These are phyloP conservation scores for Lasioglossum marginatum DNA, from an alignment of 2,888 invertebrate genomes.

Conservation along the genomic window DNA sequence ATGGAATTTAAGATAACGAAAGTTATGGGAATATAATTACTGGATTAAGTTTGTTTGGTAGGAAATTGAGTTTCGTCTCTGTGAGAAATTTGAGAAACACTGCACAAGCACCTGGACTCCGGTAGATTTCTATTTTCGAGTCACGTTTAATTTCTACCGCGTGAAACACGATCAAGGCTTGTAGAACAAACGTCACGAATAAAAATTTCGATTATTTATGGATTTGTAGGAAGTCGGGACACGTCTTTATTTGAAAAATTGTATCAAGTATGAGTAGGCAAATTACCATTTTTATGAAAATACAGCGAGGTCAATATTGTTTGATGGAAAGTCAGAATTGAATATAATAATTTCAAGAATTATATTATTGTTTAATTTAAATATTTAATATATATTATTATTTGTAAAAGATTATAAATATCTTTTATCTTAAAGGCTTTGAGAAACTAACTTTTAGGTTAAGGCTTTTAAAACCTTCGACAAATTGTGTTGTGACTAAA, in stretches of 20 bases:
- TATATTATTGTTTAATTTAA: too few species aligned
- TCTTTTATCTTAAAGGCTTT: too few species aligned
- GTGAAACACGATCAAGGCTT: constrained; percentile 5
- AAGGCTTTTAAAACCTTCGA: too few species aligned
- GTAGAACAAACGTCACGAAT: not conserved
- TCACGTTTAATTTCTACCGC: constrained; percentile 10
- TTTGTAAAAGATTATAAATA: too few species aligned
- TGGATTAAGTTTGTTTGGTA: not conserved
- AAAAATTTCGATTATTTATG: not conserved
- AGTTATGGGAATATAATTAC: not conserved
- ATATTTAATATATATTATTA: too few species aligned
- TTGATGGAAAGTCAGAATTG: not conserved
- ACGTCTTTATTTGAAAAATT: not conserved
- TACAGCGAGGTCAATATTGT: not conserved
- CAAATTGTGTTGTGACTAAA: not conserved
- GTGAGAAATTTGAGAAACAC: not conserved
- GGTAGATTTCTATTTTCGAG: constrained; percentile 38
- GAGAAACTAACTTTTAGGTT: too few species aligned
- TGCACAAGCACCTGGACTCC: not conserved
- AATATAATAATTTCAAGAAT: too few species aligned
- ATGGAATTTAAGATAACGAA: not conserved
- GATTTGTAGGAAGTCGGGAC: not conserved
- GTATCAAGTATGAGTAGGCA: not conserved
- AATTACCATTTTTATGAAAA: not conserved
- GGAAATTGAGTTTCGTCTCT: not conserved